Evolutionary conservation across 2,797 vertebrate genomes (phyloP).

Genomic region (Poecilia velifera): DNA sequence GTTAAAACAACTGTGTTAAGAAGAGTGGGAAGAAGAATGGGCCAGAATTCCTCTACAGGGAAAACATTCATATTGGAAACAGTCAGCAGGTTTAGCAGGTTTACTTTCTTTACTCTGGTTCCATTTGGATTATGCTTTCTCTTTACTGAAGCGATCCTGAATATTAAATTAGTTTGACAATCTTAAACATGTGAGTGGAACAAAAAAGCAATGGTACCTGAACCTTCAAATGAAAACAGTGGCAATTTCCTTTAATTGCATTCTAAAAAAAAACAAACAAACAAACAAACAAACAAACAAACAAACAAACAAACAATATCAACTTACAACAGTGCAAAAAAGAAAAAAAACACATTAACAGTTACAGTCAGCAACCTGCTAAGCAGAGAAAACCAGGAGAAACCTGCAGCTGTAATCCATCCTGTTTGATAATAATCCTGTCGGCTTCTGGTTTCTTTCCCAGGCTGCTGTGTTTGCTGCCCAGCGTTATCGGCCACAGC

Average conservation of each 20-base stretch:
- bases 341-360: neutral
- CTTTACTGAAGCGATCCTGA: neutral
- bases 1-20: neutral
- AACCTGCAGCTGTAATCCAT: constrained; percentile 40
- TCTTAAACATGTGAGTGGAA: neutral
- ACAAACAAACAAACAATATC: neutral
- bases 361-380: neutral
- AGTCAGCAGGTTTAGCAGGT: neutral
- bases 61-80: neutral
- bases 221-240: neutral
- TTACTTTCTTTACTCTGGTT: too few relatives aligned
- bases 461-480: constrained; percentile 53
- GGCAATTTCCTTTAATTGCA: neutral
- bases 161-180: neutral
- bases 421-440: constrained; percentile 35
- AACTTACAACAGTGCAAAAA: neutral
- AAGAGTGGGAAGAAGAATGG: neutral
- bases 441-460: constrained; percentile 47
- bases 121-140: neutral
- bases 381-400: constrained; percentile 21
- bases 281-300: neutral
- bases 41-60: neutral
- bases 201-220: neutral
- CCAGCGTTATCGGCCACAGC: constrained; percentile 51
- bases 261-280: neutral